Evolutionary conservation across 2,113 vertebrate species (phyloP).

Genomic region (Dromiciops gliroides): DNA sequence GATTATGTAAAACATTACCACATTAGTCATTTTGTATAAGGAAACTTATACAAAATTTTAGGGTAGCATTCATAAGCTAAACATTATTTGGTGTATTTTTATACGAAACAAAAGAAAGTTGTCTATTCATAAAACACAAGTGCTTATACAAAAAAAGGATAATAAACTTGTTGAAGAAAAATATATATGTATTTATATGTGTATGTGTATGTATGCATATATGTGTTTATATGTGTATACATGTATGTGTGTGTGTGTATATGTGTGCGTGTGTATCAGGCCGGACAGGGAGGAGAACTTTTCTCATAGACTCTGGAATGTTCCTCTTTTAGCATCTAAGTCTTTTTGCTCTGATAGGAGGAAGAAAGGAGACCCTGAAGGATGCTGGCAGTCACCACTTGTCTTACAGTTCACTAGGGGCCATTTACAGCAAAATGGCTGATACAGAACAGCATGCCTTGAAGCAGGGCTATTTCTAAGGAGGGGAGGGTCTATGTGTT

Average conservation of each 20-base stretch:
- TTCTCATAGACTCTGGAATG: background rate
- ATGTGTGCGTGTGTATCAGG: no score
- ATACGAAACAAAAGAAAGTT: background rate
- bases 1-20: no score
- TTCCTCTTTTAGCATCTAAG: background rate
- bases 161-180: background rate
- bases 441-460: background rate
- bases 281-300: background rate
- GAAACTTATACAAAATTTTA: background rate
- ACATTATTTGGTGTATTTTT: background rate
- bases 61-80: background rate
- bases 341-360: background rate
- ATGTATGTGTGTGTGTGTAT: no score
- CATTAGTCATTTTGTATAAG: no score
- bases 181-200: background rate
- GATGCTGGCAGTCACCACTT: no score
- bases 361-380: background rate
- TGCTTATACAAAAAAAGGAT: background rate
- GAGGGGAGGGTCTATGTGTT: background rate
- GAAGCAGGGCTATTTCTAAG: background rate
- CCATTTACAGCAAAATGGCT: background rate
- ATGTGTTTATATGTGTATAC: no score
- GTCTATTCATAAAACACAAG: background rate
- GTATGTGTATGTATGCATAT: no score
- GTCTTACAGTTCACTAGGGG: background rate